Conservation (phyloP, 2,888 invertebrate species). For the Laspeyria flexula region DNA sequence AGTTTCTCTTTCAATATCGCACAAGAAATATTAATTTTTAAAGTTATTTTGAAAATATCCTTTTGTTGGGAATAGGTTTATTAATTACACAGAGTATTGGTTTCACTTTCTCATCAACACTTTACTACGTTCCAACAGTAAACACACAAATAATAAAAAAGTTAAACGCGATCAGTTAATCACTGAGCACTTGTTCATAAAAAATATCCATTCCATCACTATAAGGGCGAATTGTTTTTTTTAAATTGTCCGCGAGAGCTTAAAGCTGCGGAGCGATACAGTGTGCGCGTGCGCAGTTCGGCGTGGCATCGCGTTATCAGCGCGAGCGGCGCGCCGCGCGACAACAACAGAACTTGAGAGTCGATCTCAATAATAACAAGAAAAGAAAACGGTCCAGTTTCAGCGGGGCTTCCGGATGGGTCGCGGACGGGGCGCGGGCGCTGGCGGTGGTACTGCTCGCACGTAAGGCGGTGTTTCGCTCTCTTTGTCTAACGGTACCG, state of each 20-base stretch:
- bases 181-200: slow-evolving; percentile 64
- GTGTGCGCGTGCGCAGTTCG: slow-evolving; percentile 78
- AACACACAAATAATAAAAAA: slow-evolving; percentile 52
- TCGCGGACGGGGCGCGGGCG: slow-evolving; percentile 77
- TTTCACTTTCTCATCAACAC: slow-evolving; percentile 70
- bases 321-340: slow-evolving; percentile 81
- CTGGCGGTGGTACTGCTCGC: slow-evolving; percentile 65
- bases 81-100: slow-evolving; percentile 62
- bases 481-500: slow-evolving; percentile 82
- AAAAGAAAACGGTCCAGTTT: slow-evolving; percentile 87
- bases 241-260: slow-evolving; percentile 70
- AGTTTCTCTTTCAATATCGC: slow-evolving; percentile 40
- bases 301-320: slow-evolving; percentile 85
- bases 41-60: slow-evolving; percentile 54
- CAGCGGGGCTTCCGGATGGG: slow-evolving; percentile 86
- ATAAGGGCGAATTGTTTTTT: slow-evolving; percentile 52
- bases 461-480: slow-evolving; percentile 60
- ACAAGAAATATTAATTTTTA: slow-evolving; percentile 42
- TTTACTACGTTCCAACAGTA: slow-evolving; percentile 51
- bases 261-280: slow-evolving; percentile 69
- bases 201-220: slow-evolving; percentile 77
- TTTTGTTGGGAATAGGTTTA: slow-evolving; percentile 49
- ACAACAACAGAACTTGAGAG: slow-evolving; percentile 85
- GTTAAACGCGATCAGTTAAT: slow-evolving; percentile 57
- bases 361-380: slow-evolving; percentile 86